phyloP scores from a whole-genome alignment of 2,888 invertebrate species.

The Trachelus stipa region DNA sequence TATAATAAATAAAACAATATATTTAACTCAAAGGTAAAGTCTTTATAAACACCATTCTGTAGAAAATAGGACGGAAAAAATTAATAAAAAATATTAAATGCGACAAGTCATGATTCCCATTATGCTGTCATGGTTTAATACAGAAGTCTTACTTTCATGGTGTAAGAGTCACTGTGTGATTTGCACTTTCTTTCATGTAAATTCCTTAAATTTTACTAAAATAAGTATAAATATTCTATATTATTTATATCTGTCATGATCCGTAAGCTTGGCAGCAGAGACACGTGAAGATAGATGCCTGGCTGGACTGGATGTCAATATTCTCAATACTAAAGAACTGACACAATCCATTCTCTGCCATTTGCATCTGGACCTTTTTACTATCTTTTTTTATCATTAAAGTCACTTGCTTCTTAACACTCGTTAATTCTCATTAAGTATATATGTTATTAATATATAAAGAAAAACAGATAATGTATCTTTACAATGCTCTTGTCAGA shows the following conservation, averaged over 20 bases:
- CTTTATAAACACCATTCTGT: neutral
- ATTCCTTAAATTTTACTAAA: neutral
- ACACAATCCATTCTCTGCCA: slow-evolving; percentile 69
- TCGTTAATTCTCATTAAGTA: neutral
- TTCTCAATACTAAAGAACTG: slow-evolving; percentile 76
- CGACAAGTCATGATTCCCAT: neutral
- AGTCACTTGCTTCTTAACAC: neutral
- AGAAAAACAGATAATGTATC: slow-evolving; percentile 43
- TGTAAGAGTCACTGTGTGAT: neutral
- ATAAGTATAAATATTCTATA: neutral
- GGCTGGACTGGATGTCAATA: slow-evolving; percentile 69
- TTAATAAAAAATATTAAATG: neutral
- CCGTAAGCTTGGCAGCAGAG: slow-evolving; percentile 34
- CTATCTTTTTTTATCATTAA: neutral
- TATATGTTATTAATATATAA: neutral
- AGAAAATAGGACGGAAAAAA: neutral
- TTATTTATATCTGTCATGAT: slow-evolving; percentile 25
- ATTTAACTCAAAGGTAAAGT: neutral
- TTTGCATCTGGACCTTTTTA: slow-evolving; percentile 29
- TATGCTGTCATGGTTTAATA: neutral
- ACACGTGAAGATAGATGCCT: slow-evolving; percentile 28
- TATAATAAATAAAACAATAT: neutral
- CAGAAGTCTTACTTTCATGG: neutral
- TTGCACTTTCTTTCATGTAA: neutral
- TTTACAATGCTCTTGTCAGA: slow-evolving; percentile 55